Evolutionary conservation across 2,888 invertebrate genomes (phyloP).

Genomic region (Mesorhabditis sp.): DNA sequence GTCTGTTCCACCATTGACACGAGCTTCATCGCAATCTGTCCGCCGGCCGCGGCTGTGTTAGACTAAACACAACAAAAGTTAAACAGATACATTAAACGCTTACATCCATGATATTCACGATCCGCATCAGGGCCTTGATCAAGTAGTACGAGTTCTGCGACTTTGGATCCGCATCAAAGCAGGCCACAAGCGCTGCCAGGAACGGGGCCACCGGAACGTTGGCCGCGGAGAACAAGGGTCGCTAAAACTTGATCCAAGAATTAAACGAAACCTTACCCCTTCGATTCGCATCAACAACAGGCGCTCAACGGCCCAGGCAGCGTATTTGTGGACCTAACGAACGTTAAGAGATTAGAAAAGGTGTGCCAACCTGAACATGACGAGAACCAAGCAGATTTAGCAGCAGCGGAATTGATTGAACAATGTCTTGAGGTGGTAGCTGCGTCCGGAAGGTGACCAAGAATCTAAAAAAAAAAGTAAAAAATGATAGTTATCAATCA

Average conservation of each 20-base stretch:
- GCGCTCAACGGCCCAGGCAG: conserved; percentile 85
- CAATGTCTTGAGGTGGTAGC: conserved; percentile 75
- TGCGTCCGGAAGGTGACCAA: conserved; percentile 90
- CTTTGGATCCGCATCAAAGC: conserved; percentile 66
- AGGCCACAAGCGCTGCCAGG: conserved; percentile 74
- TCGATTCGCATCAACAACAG: conserved; percentile 66
- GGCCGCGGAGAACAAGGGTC: conserved; percentile 63
- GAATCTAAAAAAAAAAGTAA: conserved; percentile 58
- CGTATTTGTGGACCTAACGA: conserved; percentile 78
- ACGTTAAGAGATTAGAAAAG: conserved; percentile 69
- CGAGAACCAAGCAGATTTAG: conserved; percentile 34
- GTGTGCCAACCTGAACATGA: conserved; percentile 73
- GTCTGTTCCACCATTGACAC: conserved; percentile 38
- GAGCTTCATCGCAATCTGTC: conserved; percentile 38
- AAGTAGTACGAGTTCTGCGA: conserved; percentile 92
- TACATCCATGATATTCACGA: conserved; percentile 46
- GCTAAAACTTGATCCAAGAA: conserved; percentile 9
- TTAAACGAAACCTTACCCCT: not conserved
- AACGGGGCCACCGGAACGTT: conserved; percentile 72
- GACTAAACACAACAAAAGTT: conserved; percentile 18
- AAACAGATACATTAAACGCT: conserved; percentile 9
- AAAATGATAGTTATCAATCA: conserved; percentile 58
- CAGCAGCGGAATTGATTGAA: conserved; percentile 66
- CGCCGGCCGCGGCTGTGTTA: conserved; percentile 37
- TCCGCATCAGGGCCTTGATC: conserved; percentile 75